These are phyloP conservation scores for Solea solea DNA, from an alignment of 2,113 vertebrate genomes.

Conservation along the genomic window DNA sequence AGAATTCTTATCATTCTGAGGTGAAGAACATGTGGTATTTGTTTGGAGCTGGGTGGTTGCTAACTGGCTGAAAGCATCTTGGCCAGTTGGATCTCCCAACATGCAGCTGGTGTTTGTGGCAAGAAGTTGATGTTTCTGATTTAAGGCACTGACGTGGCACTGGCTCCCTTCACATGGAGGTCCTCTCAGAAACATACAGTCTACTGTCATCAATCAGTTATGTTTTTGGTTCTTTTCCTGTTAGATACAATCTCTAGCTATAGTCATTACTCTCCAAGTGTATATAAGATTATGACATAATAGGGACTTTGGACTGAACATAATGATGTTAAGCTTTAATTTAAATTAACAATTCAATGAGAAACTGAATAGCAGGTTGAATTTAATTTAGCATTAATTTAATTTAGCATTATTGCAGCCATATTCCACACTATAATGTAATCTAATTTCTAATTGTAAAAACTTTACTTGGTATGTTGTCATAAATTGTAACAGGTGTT, in stretches of 20 bases:
- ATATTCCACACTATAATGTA: no score
- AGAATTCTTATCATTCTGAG: neutral
- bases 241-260: neutral
- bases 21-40: neutral
- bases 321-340: no score
- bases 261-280: slow-evolving; percentile 8
- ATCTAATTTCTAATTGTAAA: no score
- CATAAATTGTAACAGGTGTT: no score
- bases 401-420: no score
- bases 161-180: slow-evolving; percentile 2
- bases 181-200: neutral
- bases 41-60: neutral
- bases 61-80: no score
- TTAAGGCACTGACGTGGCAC: slow-evolving; percentile 18
- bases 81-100: slow-evolving; percentile 15
- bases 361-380: no score
- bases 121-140: slow-evolving; percentile 34
- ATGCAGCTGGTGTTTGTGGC: slow-evolving; percentile 46
- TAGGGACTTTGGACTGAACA: no score
- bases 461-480: no score
- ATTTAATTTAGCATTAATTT: no score
- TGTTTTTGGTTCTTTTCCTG: slow-evolving; percentile 1
- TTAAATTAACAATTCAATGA: no score
- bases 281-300: no score
- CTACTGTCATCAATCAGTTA: neutral